Percentiles rank a stretch among this genome's conserved stretches.
Evolutionary conservation across 2,113 vertebrate genomes (phyloP).

Genomic region (Stegastes partitus): DNA sequence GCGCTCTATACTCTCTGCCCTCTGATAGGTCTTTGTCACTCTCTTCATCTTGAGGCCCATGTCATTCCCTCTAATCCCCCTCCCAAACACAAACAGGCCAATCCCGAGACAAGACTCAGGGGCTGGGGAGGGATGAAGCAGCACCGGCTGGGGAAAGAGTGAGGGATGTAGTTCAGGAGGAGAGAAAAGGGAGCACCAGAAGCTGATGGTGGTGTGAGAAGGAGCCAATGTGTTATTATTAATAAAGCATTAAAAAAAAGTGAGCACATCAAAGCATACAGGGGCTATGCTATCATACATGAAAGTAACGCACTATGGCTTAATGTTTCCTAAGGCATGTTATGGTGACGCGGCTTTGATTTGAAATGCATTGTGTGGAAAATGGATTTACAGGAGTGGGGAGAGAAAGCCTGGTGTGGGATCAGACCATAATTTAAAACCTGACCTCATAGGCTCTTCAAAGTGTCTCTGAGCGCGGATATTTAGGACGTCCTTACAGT

Average conservation of each 20-base stretch:
- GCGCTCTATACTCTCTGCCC: constrained; percentile 59
- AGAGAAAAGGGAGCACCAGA: constrained; percentile 65
- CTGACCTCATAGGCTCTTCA: constrained; percentile 86
- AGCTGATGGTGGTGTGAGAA: constrained; percentile 75
- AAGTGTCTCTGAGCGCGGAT: constrained; percentile 77
- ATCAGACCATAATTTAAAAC: constrained; percentile 84
- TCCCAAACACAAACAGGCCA: constrained; percentile 74
- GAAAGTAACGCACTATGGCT: constrained; percentile 87
- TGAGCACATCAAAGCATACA: constrained; percentile 86
- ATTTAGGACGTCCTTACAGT: constrained; percentile 68
- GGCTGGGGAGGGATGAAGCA: constrained; percentile 71
- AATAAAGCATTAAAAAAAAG: constrained; percentile 86
- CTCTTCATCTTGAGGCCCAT: constrained; percentile 73
- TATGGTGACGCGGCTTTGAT: constrained; percentile 85
- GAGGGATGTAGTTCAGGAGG: constrained; percentile 63
- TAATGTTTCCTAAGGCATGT: constrained; percentile 88
- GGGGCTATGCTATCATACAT: constrained; percentile 85
- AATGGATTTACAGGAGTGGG: constrained; percentile 86
- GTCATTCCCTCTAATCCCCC: constrained; percentile 74
- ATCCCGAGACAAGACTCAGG: constrained; percentile 72
- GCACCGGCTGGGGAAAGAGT: constrained; percentile 54
- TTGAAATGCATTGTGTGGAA: constrained; percentile 88
- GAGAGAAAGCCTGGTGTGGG: constrained; percentile 70
- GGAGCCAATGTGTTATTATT: constrained; percentile 82
- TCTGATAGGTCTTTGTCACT: constrained; percentile 76